Percentiles rank a stretch among this genome's conserved stretches.
These are phyloP conservation scores for Hippasteria phrygiana DNA, from an alignment of 53 echinoderm and acorn worm species.

Conservation along the genomic window DNA sequence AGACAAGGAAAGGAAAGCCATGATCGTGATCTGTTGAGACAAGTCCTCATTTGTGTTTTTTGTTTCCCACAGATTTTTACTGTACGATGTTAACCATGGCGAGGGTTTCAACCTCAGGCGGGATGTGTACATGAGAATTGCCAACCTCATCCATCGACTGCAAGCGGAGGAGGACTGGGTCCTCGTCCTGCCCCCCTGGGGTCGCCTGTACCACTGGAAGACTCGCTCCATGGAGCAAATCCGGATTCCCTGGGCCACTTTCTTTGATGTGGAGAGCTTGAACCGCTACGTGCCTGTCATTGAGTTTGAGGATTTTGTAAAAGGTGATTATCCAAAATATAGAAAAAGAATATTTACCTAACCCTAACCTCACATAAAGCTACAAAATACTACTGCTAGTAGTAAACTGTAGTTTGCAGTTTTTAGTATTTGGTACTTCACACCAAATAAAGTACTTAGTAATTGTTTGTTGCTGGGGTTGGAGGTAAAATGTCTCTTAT, in stretches of 20 bases:
- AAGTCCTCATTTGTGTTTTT: background rate
- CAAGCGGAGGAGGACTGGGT: conserved; percentile 82
- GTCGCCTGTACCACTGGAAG: conserved; percentile 96
- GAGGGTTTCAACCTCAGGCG: conserved; percentile 96
- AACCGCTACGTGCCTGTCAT: conserved; percentile 89
- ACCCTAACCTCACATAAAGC: no score
- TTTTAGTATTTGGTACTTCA: no score
- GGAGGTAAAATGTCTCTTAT: no score
- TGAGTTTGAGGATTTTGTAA: conserved; percentile 92
- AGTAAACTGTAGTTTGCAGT: no score
- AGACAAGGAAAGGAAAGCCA: no score
- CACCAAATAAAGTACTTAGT: no score
- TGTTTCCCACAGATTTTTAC: conserved; percentile 71
- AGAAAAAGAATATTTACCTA: no score
- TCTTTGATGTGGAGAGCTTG: conserved; percentile 89
- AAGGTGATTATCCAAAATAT: conserved; percentile 73
- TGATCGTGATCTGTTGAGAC: no score
- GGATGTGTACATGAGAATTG: conserved; percentile 99
- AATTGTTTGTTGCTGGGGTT: no score
- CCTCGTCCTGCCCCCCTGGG: conserved; percentile 96
- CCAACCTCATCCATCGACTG: conserved; percentile 84
- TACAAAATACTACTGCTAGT: no score
- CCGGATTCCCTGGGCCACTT: conserved; percentile 91
- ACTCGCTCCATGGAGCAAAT: conserved; percentile 86
- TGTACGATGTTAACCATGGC: conserved; percentile 95